Conservation (phyloP, 2,797 vertebrate species). For the Eleutherodactylus coqui region DNA sequence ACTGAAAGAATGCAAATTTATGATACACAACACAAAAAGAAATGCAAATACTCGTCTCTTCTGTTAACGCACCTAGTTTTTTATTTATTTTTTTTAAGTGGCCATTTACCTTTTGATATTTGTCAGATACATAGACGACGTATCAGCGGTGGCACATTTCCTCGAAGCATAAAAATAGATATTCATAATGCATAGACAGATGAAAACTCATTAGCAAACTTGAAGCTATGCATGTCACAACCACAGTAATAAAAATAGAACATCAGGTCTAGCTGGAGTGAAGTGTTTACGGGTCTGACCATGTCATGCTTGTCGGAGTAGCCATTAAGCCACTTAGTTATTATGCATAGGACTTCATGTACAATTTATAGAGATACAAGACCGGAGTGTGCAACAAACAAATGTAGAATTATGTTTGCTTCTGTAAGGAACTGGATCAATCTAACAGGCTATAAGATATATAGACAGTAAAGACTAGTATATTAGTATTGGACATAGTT, state of each 20-base stretch:
- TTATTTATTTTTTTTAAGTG: background rate
- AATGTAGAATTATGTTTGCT: background rate
- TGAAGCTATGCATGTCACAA: slow-evolving; percentile 26
- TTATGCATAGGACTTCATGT: slow-evolving; percentile 3
- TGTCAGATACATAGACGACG: background rate
- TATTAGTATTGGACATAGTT: background rate
- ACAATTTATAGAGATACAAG: slow-evolving; percentile 38
- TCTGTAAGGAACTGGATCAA: background rate
- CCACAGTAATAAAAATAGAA: slow-evolving; percentile 10
- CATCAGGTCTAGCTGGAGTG: background rate
- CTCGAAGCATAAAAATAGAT: slow-evolving; percentile 45
- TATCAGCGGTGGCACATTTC: slow-evolving; percentile 20
- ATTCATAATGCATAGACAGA: slow-evolving; percentile 32
- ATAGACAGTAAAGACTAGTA: background rate
- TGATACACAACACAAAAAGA: slow-evolving; percentile 3
- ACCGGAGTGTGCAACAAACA: slow-evolving; percentile 5
- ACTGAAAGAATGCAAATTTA: slow-evolving; percentile 40
- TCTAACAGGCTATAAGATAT: background rate
- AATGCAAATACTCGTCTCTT: slow-evolving; percentile 33
- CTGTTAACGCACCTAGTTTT: background rate
- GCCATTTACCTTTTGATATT: slow-evolving; percentile 39
- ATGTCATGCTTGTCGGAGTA: background rate
- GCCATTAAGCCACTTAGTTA: slow-evolving; percentile 18
- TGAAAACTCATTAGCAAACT: slow-evolving; percentile 36
- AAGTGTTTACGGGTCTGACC: slow-evolving; percentile 31